These are phyloP conservation scores for Tetramorium simillimum DNA, from an alignment of 1,140 invertebrate species.

Conservation along the genomic window DNA sequence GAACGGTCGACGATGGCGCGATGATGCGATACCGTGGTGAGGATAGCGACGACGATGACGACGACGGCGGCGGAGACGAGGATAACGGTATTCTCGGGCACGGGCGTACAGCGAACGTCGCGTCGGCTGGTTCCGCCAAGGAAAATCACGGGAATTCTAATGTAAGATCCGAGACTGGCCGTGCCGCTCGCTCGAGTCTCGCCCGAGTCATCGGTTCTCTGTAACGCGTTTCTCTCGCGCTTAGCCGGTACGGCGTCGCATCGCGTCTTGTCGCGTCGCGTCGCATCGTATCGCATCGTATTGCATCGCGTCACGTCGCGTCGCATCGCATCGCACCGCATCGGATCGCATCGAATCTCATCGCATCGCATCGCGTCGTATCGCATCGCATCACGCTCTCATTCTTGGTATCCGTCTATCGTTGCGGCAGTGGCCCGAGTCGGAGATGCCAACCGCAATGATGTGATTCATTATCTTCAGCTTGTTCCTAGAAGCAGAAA, in stretches of 20 bases:
- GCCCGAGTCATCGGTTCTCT: background rate
- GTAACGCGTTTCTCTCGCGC: background rate
- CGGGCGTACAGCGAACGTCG: background rate
- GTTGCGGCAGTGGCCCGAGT: too few relatives aligned
- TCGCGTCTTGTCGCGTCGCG: background rate
- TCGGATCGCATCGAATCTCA: background rate
- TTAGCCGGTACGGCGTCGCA: background rate
- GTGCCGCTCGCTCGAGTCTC: background rate
- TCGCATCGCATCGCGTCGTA: too few relatives aligned
- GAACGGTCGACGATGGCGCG: background rate
- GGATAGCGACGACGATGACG: background rate
- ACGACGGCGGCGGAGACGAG: background rate
- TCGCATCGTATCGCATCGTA: background rate
- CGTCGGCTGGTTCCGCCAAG: background rate
- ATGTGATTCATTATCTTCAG: background rate
- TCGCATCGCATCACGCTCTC: too few relatives aligned
- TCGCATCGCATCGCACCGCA: background rate
- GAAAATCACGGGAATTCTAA: slow-evolving; percentile 47
- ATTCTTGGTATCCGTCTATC: too few relatives aligned
- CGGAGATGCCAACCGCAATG: background rate
- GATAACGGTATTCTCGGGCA: background rate
- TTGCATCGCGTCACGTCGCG: too few relatives aligned
- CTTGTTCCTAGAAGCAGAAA: background rate
- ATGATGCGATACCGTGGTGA: background rate
- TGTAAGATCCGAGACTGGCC: background rate